Conservation (phyloP, 2,888 invertebrate species). For the Cheilosia vernalis region DNA sequence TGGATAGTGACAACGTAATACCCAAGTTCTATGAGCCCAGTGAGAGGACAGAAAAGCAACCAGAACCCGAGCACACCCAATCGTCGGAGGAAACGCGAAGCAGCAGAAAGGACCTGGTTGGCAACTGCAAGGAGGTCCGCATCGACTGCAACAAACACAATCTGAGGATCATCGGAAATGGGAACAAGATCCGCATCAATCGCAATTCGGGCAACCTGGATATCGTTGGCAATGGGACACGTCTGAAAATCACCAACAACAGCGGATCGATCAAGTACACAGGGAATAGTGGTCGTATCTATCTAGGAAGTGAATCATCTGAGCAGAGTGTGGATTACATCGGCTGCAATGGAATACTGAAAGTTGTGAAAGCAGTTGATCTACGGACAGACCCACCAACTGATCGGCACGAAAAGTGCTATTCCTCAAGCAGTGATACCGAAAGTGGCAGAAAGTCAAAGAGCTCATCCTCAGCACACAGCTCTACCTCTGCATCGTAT, state of each 20-base stretch:
- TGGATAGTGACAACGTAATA: conserved; percentile 54
- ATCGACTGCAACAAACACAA: conserved; percentile 80
- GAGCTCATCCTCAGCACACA: background rate
- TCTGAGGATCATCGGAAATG: conserved; percentile 81
- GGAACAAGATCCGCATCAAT: conserved; percentile 81
- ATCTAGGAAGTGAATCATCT: conserved; percentile 80
- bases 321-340: conserved; percentile 81
- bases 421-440: conserved; percentile 35
- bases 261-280: conserved; percentile 80
- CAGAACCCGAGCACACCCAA: background rate
- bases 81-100: background rate
- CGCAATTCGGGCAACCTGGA: conserved; percentile 80
- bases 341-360: conserved; percentile 82
- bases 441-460: conserved; percentile 42
- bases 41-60: conserved; percentile 7
- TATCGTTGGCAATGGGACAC: conserved; percentile 81
- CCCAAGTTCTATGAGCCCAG: conserved; percentile 41
- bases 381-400: conserved; percentile 51
- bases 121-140: conserved; percentile 81
- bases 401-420: conserved; percentile 41
- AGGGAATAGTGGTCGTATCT: conserved; percentile 82
- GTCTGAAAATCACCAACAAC: conserved; percentile 81
- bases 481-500: conserved; percentile 22
- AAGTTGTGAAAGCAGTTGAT: conserved; percentile 79
- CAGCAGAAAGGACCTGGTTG: conserved; percentile 79